Evolutionary conservation across 2,888 invertebrate genomes (phyloP).

Genomic region (Iselma pallidipennis): DNA sequence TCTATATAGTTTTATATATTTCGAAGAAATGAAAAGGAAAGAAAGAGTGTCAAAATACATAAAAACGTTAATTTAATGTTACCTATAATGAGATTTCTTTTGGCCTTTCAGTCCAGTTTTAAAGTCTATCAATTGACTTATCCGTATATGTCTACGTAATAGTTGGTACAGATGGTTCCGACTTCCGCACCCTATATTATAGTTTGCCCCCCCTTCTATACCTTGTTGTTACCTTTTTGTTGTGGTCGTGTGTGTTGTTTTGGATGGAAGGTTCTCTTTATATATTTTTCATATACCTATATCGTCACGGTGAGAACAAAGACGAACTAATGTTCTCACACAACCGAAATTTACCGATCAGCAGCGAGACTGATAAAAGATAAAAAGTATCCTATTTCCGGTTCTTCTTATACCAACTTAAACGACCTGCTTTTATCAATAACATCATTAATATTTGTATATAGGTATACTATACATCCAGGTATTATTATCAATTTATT

Average conservation of each 20-base stretch:
- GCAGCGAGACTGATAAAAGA: constrained; percentile 17
- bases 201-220: constrained; percentile 18
- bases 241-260: constrained; percentile 12
- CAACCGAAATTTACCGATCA: constrained; percentile 33
- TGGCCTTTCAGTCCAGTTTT: neutral
- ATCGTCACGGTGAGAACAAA: constrained; percentile 36
- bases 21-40: too few species aligned
- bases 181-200: constrained; percentile 17
- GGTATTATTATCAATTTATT: constrained; percentile 5
- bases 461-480: constrained; percentile 7
- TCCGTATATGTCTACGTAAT: too few species aligned
- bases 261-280: constrained; percentile 9
- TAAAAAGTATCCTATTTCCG: neutral
- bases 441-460: too few species aligned
- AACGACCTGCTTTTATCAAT: too few species aligned
- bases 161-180: constrained; percentile 8
- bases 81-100: too few species aligned
- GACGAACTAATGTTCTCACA: constrained; percentile 39
- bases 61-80: too few species aligned
- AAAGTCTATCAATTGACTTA: neutral
- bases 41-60: too few species aligned
- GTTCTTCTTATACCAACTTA: neutral
- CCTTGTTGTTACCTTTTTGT: constrained; percentile 7
- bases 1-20: too few species aligned
- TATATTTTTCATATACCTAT: neutral